phyloP scores from a whole-genome alignment of 2,888 invertebrate species.

The Seladonia tumulorum region DNA sequence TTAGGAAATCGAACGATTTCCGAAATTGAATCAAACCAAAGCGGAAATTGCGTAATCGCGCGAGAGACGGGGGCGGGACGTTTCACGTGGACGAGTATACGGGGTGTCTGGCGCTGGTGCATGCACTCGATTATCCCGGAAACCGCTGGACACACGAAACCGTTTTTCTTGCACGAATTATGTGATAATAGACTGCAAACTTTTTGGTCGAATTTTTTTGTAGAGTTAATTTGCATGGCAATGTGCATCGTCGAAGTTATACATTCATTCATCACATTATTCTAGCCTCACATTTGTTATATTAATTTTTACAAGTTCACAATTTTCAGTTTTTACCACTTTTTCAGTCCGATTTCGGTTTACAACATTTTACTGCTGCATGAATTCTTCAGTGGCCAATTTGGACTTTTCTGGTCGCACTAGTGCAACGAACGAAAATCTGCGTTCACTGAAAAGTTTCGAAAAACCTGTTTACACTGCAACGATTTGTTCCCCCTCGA shows the following conservation, averaged over 20 bases:
- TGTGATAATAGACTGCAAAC: not conserved
- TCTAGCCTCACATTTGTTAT: too few species aligned
- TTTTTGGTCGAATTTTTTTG: not conserved
- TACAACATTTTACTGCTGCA: too few species aligned
- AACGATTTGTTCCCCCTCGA: too few species aligned
- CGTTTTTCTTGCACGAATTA: not conserved
- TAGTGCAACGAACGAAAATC: too few species aligned
- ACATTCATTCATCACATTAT: too few species aligned
- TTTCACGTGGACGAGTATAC: constrained; percentile 55
- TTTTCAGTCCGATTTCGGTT: too few species aligned
- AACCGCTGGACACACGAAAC: not conserved
- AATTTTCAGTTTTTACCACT: too few species aligned
- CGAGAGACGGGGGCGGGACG: constrained; percentile 58
- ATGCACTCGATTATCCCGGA: not conserved
- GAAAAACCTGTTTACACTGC: too few species aligned
- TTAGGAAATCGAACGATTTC: constrained; percentile 74
- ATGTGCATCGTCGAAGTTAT: not conserved
- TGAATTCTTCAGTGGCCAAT: not conserved
- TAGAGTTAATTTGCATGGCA: not conserved
- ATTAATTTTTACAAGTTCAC: not conserved
- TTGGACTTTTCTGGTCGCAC: too few species aligned
- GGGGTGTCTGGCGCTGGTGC: not conserved
- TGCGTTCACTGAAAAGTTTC: too few species aligned
- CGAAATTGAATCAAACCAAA: constrained; percentile 78
- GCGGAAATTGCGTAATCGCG: constrained; percentile 79